phyloP scores from a whole-genome alignment of 2,113 vertebrate species.

The Heterotilapia buettikoferi region DNA sequence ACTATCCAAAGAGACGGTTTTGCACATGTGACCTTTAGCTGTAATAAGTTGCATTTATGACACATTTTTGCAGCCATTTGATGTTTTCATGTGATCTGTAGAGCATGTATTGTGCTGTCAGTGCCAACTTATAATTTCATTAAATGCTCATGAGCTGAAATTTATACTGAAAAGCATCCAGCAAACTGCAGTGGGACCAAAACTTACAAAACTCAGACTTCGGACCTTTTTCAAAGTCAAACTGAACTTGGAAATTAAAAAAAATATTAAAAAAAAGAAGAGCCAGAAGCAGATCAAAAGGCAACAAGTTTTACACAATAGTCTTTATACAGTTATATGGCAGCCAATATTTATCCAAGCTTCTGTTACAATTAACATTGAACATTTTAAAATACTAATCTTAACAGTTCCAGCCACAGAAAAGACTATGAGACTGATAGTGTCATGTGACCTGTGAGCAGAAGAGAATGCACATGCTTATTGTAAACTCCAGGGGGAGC shows the following conservation, averaged over 20 bases:
- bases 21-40: neutral
- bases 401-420: neutral
- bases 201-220: neutral
- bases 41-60: neutral
- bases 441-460: neutral
- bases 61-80: neutral
- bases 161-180: neutral
- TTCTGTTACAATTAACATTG: neutral
- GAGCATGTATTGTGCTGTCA: neutral
- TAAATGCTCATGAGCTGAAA: neutral
- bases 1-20: neutral
- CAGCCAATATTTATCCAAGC: neutral
- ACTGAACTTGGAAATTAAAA: neutral
- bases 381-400: neutral
- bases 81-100: neutral
- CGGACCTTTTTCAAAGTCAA: neutral
- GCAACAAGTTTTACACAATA: neutral
- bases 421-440: neutral
- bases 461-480: neutral
- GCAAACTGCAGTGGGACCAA: neutral
- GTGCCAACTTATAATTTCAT: neutral
- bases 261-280: neutral
- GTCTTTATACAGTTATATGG: neutral
- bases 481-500: neutral
- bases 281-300: neutral